These are phyloP conservation scores for Ormyrus labotus DNA, from an alignment of 2,888 invertebrate species.

Conservation along the genomic window DNA sequence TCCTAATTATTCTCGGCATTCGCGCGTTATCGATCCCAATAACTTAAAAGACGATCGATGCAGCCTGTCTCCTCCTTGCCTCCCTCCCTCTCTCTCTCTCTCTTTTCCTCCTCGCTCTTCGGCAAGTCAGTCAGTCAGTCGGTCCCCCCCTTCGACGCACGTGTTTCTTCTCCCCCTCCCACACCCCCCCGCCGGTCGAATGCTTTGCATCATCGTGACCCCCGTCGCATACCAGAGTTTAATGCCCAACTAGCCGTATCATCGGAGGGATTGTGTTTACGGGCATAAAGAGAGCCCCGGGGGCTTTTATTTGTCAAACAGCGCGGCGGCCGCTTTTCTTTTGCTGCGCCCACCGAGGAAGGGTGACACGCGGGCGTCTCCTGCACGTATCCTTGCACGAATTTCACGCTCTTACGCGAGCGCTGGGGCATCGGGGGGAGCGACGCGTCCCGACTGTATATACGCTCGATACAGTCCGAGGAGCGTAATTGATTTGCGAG, in stretches of 20 bases:
- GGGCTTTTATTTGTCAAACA: constrained; percentile 74
- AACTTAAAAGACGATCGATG: constrained; percentile 19
- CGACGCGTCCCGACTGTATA: neutral
- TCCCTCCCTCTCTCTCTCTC: constrained; percentile 16
- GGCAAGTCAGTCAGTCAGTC: neutral
- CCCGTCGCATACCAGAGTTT: constrained; percentile 69
- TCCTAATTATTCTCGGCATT: constrained; percentile 22
- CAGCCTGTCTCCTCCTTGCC: constrained; percentile 66
- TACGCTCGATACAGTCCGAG: neutral
- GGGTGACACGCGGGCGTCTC: constrained; percentile 1
- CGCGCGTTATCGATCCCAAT: constrained; percentile 7
- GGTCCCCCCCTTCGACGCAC: constrained; percentile 12
- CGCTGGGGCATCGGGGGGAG: neutral
- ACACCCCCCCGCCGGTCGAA: neutral
- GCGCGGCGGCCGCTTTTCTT: constrained; percentile 53
- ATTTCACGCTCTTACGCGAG: constrained; percentile 49
- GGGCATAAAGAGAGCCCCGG: constrained; percentile 60
- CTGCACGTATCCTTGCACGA: constrained; percentile 21
- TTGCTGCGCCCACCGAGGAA: neutral
- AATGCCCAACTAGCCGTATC: constrained; percentile 75
- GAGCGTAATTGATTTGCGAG: constrained; percentile 47
- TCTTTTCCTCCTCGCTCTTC: constrained; percentile 9
- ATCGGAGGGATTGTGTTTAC: constrained; percentile 66
- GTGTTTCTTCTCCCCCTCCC: constrained; percentile 25
- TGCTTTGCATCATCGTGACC: neutral